phyloP scores from a whole-genome alignment of 2,797 vertebrate species.

The Coregonus ussuriensis region DNA sequence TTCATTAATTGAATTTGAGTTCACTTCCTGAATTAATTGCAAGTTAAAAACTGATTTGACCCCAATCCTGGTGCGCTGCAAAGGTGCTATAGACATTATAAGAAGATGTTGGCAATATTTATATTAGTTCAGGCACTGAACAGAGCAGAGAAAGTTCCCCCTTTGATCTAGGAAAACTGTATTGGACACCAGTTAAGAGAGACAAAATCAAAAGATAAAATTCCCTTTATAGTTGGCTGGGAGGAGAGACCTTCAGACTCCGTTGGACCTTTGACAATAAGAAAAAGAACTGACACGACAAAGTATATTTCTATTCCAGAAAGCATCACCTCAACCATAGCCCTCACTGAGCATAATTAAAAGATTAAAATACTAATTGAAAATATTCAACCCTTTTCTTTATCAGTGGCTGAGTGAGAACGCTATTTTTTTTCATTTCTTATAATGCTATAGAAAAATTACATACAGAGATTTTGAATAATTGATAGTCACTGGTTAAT shows the following conservation, averaged over 20 bases:
- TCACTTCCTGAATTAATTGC: too few relatives aligned
- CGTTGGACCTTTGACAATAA: slow-evolving; percentile 36
- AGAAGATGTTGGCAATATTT: neutral
- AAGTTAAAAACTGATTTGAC: neutral
- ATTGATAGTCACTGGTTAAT: slow-evolving; percentile 28
- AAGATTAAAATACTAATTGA: slow-evolving; percentile 34
- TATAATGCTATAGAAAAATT: neutral
- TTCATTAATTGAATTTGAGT: too few relatives aligned
- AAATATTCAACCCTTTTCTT: slow-evolving; percentile 18
- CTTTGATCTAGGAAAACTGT: slow-evolving; percentile 40
- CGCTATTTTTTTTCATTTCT: neutral
- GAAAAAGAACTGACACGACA: slow-evolving; percentile 6
- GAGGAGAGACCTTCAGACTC: slow-evolving; percentile 29
- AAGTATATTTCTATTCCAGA: slow-evolving; percentile 23
- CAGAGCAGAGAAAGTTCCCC: slow-evolving; percentile 20
- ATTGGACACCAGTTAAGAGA: slow-evolving; percentile 43
- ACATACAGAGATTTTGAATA: slow-evolving; percentile 6
- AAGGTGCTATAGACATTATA: neutral
- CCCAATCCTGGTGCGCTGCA: neutral
- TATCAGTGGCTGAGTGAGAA: neutral
- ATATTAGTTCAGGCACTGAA: slow-evolving; percentile 15
- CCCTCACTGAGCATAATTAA: slow-evolving; percentile 27
- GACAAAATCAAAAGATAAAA: slow-evolving; percentile 55
- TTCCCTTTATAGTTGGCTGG: slow-evolving; percentile 44
- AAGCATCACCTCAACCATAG: slow-evolving; percentile 14